Conservation (phyloP, 1,140 invertebrate genomes). For the Halictus rubicundus region DNA sequence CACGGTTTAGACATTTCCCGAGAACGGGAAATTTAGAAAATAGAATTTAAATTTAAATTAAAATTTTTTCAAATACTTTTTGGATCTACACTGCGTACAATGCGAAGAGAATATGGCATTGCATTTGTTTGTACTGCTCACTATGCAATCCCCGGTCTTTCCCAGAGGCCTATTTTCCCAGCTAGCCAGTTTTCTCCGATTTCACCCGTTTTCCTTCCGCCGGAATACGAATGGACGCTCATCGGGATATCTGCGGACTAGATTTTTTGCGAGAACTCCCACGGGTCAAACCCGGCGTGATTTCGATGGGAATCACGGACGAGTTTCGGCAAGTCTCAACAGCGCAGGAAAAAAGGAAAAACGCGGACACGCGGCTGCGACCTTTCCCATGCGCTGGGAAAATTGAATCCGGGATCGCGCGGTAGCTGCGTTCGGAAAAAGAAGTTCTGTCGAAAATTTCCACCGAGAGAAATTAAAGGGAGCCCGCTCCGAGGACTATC, state of each 20-base stretch:
- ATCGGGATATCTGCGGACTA: neutral
- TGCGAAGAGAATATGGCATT: too few relatives aligned
- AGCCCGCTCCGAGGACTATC: too few relatives aligned
- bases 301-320: neutral
- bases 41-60: too few relatives aligned
- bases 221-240: slow-evolving; percentile 22
- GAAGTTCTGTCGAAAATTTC: too few relatives aligned
- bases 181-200: neutral
- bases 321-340: neutral
- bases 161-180: neutral
- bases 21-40: too few relatives aligned
- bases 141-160: slow-evolving; percentile 5
- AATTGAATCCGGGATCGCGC: neutral
- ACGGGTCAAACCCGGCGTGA: neutral
- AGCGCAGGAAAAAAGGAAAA: neutral
- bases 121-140: too few relatives aligned
- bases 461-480: neutral
- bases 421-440: too few relatives aligned
- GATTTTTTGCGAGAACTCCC: neutral
- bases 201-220: neutral
- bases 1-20: too few relatives aligned
- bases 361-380: neutral
- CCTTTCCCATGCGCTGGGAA: neutral
- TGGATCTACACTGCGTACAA: too few relatives aligned
- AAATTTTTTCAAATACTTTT: too few relatives aligned